Base-by-base conservation (phyloP, 2,888 invertebrate species). In the Isotomurus palustris region DNA sequence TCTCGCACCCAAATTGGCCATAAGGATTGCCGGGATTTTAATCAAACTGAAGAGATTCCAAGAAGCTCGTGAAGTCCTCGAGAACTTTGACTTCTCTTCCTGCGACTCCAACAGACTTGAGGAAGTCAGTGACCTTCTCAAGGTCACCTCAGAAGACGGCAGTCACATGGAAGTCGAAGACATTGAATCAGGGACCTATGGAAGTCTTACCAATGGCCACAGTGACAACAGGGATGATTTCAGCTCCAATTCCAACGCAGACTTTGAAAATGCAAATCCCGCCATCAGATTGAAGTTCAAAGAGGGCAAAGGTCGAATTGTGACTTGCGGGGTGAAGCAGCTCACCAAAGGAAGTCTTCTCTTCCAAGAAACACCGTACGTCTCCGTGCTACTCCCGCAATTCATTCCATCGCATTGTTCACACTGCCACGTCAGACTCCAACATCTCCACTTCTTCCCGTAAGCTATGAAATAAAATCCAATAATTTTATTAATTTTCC, bases 341-440 rank as follows among this genome's bases (percentile, higher is more conserved):
- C 78, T 87, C 2, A 74, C 77, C 8, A 78, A 81, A 45, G 89
- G 88, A 0, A 85, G 88, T 68, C 78, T 87, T 1, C 75, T 95
- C 36, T 87, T 91, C 73, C 79, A 84, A 0, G 94, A 94, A 74
- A 82, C 84, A 69, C 87, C 93, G 0, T 87, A 85, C 74, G 83
- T 88, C 1, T 87, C 88, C 75, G 87, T 91, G 2, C 83, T 62
- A 73, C 85, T 73, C 12, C 78, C 80, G 10, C 80, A 82, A 58
- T 73, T 77, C 69, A 76, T 77, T 61, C 73, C 75, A 27, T 75
- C 77, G 67, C 75, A 81, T 73, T 94, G 93, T 73, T 86, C 87
- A 69, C 80, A 84, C 70, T 94, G 94, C 75, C 85, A 85, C 68
- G 74, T 76, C 25, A 72, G 74, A 2, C 77, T 82, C 49, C 74